Evolutionary conservation across 2,797 vertebrate species (phyloP).

Genomic region (Danio choprae): DNA sequence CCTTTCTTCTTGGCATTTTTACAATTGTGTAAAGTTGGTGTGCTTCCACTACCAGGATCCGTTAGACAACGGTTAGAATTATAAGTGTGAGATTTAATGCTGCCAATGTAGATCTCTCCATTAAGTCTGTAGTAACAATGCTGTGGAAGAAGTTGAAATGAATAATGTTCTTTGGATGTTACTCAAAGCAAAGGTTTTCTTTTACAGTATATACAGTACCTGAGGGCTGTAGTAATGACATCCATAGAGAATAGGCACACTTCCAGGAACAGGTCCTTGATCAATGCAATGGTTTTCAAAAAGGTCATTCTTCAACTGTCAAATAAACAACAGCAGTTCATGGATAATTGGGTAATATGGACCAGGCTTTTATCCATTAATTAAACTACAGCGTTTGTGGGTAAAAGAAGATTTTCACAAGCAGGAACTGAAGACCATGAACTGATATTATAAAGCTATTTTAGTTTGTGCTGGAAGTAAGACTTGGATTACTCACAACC

Average conservation of each 20-base stretch:
- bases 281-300: constrained; percentile 67
- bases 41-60: constrained; percentile 62
- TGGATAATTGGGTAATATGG: background rate
- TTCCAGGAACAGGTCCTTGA: constrained; percentile 70
- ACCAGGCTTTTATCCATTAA: no score
- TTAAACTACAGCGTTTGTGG: no score
- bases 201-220: constrained; percentile 60
- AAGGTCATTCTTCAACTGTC: constrained; percentile 69
- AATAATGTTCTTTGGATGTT: background rate
- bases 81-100: constrained; percentile 73
- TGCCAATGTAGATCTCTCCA: constrained; percentile 72
- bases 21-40: constrained; percentile 68
- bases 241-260: constrained; percentile 66
- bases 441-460: no score
- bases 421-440: no score
- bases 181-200: background rate
- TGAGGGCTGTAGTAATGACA: constrained; percentile 68
- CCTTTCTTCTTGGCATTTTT: constrained; percentile 62
- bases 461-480: no score
- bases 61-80: constrained; percentile 73
- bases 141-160: constrained; percentile 13
- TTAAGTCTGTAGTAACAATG: constrained; percentile 40
- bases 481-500: no score
- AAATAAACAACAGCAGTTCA: background rate
- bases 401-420: no score